Conservation (phyloP, 1,140 invertebrate species). For the Lerema accius region DNA sequence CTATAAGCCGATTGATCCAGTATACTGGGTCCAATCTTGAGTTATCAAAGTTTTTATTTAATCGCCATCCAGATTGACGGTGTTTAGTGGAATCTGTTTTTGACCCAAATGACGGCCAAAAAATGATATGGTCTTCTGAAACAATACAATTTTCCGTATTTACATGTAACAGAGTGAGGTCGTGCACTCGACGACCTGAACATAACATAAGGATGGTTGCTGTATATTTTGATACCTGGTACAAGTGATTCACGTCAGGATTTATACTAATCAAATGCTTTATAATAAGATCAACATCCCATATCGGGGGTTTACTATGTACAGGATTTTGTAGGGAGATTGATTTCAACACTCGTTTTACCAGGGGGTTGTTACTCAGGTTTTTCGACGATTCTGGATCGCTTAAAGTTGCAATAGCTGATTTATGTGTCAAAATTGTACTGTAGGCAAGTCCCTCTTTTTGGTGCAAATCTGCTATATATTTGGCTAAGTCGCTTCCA, state of each 20-base stretch:
- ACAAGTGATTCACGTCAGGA: conserved; percentile 32
- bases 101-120: conserved; percentile 46
- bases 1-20: conserved; percentile 39
- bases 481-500: conserved; percentile 30
- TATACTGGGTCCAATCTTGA: too few species aligned
- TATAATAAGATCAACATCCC: conserved; percentile 39
- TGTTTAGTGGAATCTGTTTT: conserved; percentile 40
- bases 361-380: conserved; percentile 33
- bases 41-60: too few species aligned
- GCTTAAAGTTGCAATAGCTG: conserved; percentile 59
- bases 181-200: conserved; percentile 40
- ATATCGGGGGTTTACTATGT: conserved; percentile 40
- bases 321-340: conserved; percentile 34
- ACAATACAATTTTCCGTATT: conserved; percentile 24
- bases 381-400: conserved; percentile 5
- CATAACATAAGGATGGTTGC: conserved; percentile 34
- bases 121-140: conserved; percentile 35
- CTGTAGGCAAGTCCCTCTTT: conserved; percentile 35
- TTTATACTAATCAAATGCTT: conserved; percentile 10
- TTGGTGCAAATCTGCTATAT: conserved; percentile 40
- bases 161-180: conserved; percentile 39
- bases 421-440: conserved; percentile 41
- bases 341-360: conserved; percentile 39
- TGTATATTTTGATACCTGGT: conserved; percentile 23
- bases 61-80: conserved; percentile 47